A percentile compares a stretch with the other conserved stretches of the same genome.
phyloP scores from a whole-genome alignment of 2,888 invertebrate genomes.

The Panorpa germanica region DNA sequence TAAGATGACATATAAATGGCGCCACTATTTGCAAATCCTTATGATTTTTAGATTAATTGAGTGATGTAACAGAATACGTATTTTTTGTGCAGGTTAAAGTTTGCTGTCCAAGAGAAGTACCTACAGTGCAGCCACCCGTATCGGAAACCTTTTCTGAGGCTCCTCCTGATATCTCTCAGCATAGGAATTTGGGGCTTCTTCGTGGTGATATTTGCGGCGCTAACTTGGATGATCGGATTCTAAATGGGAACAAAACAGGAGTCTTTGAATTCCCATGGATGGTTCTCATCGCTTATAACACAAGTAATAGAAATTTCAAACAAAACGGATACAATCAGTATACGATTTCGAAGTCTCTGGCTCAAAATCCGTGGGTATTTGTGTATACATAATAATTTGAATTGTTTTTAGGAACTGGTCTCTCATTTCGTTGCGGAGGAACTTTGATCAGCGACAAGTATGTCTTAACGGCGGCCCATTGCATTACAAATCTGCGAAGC shows the following conservation, averaged over 20 bases:
- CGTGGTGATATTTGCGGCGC: constrained; percentile 29
- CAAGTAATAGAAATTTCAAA: too few relatives aligned
- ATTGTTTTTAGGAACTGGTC: constrained; percentile 11
- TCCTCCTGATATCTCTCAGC: constrained; percentile 8
- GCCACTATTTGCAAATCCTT: too few relatives aligned
- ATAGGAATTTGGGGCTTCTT: constrained; percentile 9
- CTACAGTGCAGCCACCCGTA: too few relatives aligned
- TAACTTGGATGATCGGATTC: constrained; percentile 31
- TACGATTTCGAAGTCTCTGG: neutral
- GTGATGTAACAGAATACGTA: too few relatives aligned
- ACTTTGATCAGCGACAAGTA: constrained; percentile 18
- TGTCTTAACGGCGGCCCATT: constrained; percentile 21
- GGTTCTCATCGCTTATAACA: constrained; percentile 44
- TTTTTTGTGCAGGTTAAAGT: too few relatives aligned
- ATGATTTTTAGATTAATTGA: too few relatives aligned
- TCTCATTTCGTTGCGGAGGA: constrained; percentile 21
- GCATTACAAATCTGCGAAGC: constrained; percentile 14
- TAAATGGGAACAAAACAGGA: constrained; percentile 37
- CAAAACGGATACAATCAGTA: too few relatives aligned
- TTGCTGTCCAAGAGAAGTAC: too few relatives aligned
- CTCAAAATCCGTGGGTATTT: neutral
- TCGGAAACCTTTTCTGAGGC: too few relatives aligned
- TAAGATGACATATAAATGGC: too few relatives aligned
- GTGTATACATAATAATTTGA: neutral
- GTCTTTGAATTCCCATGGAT: constrained; percentile 58